phyloP scores from a whole-genome alignment of 2,797 vertebrate genomes.

The Sarcophilus harrisii region DNA sequence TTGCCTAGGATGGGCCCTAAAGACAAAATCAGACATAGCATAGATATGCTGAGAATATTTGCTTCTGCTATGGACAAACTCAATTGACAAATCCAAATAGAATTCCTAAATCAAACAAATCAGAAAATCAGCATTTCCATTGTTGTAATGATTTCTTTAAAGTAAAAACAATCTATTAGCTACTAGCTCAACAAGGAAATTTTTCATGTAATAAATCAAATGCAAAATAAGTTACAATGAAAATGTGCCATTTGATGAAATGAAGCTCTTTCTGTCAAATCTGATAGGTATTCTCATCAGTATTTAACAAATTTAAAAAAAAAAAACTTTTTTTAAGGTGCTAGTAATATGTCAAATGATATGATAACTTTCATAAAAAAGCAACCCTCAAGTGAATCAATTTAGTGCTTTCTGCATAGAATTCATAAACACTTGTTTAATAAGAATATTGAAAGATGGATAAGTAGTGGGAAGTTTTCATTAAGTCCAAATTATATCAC shows the following conservation, averaged over 20 bases:
- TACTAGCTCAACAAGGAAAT: neutral
- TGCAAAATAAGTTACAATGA: slow-evolving; percentile 66
- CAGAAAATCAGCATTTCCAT: neutral
- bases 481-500: slow-evolving; percentile 53
- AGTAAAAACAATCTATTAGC: slow-evolving; percentile 59
- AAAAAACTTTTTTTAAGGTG: slow-evolving; percentile 48
- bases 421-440: slow-evolving; percentile 59
- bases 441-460: slow-evolving; percentile 43
- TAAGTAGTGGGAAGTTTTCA: slow-evolving; percentile 50
- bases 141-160: slow-evolving; percentile 52
- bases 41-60: slow-evolving; percentile 26
- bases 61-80: slow-evolving; percentile 11
- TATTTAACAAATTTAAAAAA: slow-evolving; percentile 68
- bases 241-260: slow-evolving; percentile 50
- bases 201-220: slow-evolving; percentile 61
- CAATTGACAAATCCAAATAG: slow-evolving; percentile 41
- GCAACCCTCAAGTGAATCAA: slow-evolving; percentile 52
- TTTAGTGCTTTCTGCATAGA: slow-evolving; percentile 42
- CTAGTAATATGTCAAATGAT: slow-evolving; percentile 1
- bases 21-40: slow-evolving; percentile 22
- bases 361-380: slow-evolving; percentile 54
- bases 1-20: neutral
- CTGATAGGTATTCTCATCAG: slow-evolving; percentile 60
- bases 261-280: neutral
- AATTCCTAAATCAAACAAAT: slow-evolving; percentile 18